Percentiles rank a stretch among this genome's conserved stretches.
Evolutionary conservation across 2,797 vertebrate species (phyloP).

Genomic region (Lophotriccus pileatus): DNA sequence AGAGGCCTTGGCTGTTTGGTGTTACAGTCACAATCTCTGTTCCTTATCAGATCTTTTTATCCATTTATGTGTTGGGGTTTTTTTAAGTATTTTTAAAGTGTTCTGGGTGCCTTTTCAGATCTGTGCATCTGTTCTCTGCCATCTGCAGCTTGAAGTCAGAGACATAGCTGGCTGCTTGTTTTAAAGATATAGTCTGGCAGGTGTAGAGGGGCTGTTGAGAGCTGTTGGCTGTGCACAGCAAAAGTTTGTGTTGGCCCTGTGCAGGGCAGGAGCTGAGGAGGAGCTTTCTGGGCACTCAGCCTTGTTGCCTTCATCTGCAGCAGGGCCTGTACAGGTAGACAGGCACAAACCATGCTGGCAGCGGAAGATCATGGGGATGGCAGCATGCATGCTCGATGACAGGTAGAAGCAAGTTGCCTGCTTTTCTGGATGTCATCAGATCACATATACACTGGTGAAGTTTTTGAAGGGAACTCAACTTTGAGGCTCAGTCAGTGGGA

Average conservation of each 20-base stretch:
- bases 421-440: not conserved
- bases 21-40: not conserved
- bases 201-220: not conserved
- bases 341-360: not conserved
- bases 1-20: not conserved
- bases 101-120: not conserved
- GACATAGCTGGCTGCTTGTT: not conserved
- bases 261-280: not conserved
- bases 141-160: not conserved
- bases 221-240: accelerated
- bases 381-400: not conserved
- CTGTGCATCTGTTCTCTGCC: not conserved
- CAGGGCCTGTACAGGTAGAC: not conserved
- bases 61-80: not conserved
- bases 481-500: not conserved
- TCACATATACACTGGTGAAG: not conserved
- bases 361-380: not conserved
- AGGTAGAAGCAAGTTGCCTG: not conserved
- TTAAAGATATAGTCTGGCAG: not conserved
- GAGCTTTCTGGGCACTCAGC: not conserved
- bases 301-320: not conserved
- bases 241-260: not conserved
- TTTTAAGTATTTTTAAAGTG: not conserved
- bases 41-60: not conserved
- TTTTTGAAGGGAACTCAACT: not conserved